These are phyloP conservation scores for Lamellibrachia columna DNA, from an alignment of 2,888 invertebrate species.

Conservation along the genomic window DNA sequence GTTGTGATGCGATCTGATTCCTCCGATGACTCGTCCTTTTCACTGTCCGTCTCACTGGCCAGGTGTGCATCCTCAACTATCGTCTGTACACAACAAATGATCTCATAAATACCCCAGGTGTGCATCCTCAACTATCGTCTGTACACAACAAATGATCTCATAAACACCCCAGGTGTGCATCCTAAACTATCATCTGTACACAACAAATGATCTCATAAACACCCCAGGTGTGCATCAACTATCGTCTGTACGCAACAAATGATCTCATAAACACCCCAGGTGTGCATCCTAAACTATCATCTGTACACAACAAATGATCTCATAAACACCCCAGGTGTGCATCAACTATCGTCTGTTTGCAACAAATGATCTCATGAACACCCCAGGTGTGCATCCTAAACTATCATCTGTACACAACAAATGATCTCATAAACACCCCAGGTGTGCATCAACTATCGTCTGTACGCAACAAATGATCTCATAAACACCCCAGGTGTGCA, in stretches of 20 bases:
- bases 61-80: conserved; percentile 50
- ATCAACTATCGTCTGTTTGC: conserved; percentile 43
- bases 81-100: conserved; percentile 43
- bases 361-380: background rate
- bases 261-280: background rate
- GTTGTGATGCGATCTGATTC: conserved; percentile 71
- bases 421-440: background rate
- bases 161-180: background rate
- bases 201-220: background rate
- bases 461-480: conserved; percentile 29
- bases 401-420: background rate
- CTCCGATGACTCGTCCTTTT: conserved; percentile 60
- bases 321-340: background rate
- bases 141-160: background rate
- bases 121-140: conserved; percentile 43
- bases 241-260: conserved; percentile 43
- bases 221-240: background rate
- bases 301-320: too few species aligned
- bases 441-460: conserved; percentile 39
- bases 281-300: background rate
- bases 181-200: conserved; percentile 43
- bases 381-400: background rate
- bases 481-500: background rate
- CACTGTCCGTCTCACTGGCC: background rate
- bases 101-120: background rate